Evolutionary conservation across 2,797 vertebrate species (phyloP).

Genomic region (Pelochelys cantorii): DNA sequence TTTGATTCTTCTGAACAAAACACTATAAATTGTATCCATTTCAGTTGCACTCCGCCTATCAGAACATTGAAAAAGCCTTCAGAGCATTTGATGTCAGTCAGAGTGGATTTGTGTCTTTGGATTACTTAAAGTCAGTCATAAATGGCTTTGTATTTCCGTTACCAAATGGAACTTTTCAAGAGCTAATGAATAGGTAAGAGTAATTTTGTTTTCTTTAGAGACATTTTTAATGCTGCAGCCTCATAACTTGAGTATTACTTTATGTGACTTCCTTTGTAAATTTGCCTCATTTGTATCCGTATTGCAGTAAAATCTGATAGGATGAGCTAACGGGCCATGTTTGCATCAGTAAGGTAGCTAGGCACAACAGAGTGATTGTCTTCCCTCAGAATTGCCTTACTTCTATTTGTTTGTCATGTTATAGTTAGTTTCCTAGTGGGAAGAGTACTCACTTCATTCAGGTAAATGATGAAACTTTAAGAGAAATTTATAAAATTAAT

Average conservation of each 20-base stretch:
- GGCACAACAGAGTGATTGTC: neutral
- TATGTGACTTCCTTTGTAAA: constrained; percentile 46
- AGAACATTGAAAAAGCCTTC: constrained; percentile 77
- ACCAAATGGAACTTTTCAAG: constrained; percentile 79
- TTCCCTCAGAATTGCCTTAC: constrained; percentile 12
- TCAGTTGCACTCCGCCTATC: constrained; percentile 75
- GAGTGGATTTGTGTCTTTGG: constrained; percentile 79
- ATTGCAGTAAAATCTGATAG: neutral
- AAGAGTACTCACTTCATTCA: neutral
- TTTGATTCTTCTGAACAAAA: constrained; percentile 42
- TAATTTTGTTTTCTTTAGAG: constrained; percentile 37
- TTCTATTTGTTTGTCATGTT: constrained; percentile 19
- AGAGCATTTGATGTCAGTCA: constrained; percentile 78
- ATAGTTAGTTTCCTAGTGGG: constrained; percentile 35
- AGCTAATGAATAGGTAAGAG: constrained; percentile 83
- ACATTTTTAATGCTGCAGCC: constrained; percentile 20
- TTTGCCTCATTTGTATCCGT: constrained; percentile 15
- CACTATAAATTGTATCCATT: constrained; percentile 54
- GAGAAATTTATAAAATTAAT: neutral
- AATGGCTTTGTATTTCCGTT: constrained; percentile 83
- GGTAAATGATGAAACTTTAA: neutral
- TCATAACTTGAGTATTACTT: constrained; percentile 53
- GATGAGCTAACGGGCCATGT: neutral
- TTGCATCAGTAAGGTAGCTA: neutral
- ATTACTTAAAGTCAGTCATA: constrained; percentile 83